Conservation (phyloP, 2,888 invertebrate genomes). For the Metacarcinus magister region DNA sequence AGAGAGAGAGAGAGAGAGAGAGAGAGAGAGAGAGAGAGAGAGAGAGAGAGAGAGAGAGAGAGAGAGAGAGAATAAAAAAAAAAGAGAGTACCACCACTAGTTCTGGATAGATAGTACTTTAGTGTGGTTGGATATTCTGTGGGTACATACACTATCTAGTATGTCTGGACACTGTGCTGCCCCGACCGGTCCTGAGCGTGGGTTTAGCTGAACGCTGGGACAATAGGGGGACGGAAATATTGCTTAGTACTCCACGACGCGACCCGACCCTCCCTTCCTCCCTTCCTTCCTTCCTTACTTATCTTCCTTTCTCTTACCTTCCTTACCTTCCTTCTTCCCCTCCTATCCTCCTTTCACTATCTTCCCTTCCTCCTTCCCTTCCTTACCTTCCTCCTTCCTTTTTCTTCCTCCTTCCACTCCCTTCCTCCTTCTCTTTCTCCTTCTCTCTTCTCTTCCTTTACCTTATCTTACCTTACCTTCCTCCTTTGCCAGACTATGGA, state of each 20-base stretch:
- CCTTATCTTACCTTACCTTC: neutral
- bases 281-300: neutral
- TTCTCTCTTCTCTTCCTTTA: neutral
- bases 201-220: neutral
- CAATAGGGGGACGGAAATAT: neutral
- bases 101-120: neutral
- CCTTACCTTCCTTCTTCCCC: neutral
- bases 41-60: constrained; percentile 18
- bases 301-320: neutral
- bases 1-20: neutral
- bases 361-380: neutral
- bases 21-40: neutral
- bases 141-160: neutral
- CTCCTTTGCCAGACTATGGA: neutral
- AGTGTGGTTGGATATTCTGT: neutral
- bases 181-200: constrained; percentile 34
- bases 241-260: neutral
- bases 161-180: neutral
- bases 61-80: neutral
- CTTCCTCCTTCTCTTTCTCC: neutral
- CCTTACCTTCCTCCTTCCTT: neutral
- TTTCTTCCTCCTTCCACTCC: neutral
- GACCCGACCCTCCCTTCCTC: neutral
- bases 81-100: neutral
- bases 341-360: neutral